Evolutionary conservation across 2,797 vertebrate species (phyloP), one percentile per base, ranked within the genome.

Genomic region (Petrocephalus schoutedeni): DNA sequence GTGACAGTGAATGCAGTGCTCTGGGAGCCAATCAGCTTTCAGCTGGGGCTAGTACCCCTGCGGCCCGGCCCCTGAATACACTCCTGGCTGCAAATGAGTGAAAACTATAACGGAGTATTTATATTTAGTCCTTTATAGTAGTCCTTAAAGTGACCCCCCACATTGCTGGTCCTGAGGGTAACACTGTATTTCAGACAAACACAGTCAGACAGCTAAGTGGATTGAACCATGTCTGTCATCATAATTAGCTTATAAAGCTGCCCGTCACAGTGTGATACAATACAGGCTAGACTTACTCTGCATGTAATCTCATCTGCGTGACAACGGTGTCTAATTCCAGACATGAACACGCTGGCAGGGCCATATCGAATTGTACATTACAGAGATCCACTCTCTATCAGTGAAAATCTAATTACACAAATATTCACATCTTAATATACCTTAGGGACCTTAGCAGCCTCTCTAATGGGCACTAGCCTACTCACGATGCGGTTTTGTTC

Each of bases 161-260:
- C 1, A 2, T 41, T 77, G 36, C 36, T 49, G 7, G 71, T n/a
- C 41, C 71, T 49, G 71, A 77, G 71, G 71, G 45, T 77, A 41
- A 7, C 6, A 77, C 36, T 77, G 36, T 16, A 77, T n/a, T 41
- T 41, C 71, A 77, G 19, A 41, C 16, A 36, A 19, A 14, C 5
- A 45, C 14, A 45, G 6, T 41, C 36, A 77, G 36, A 77, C 71
- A 77, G 16, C 7, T 77, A n/a, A 77, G 8, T 77, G 71, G 71
- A 41, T 49, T 77, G 71, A 77, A 77, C 36, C 36, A 77, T 77
- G 71, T 77, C 19, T 49, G 7, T 49, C 14, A 77, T 49, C 36
- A n/a, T 77, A 77, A 77, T 77, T 77, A 49, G 14, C 16, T 77
- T 49, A 77, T n/a, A 77, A 77, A 77, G 41, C 71, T 77, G 71